phyloP scores from a whole-genome alignment of 2,797 vertebrate genomes.

The Furcifer pardalis region DNA sequence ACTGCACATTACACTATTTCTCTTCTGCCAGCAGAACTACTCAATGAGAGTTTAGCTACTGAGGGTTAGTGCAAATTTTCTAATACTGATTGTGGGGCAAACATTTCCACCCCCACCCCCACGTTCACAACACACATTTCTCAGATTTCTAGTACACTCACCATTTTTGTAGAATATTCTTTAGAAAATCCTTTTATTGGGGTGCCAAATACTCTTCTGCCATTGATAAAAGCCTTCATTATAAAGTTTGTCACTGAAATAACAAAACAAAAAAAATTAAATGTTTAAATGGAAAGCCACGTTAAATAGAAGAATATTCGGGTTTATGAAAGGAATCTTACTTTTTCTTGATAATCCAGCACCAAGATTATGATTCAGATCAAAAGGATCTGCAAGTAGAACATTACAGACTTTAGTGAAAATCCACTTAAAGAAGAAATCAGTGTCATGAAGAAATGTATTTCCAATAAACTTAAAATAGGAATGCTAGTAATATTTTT shows the following conservation, averaged over 20 bases:
- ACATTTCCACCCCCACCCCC: rapidly evolving
- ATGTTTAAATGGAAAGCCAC: conserved; percentile 10
- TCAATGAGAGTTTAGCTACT: too few species aligned
- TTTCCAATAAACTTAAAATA: background rate
- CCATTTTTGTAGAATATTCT: conserved; percentile 87
- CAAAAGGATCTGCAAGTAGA: conserved; percentile 88
- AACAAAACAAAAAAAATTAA: conserved; percentile 15
- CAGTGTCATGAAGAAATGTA: background rate
- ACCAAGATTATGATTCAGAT: conserved; percentile 95
- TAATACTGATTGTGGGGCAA: background rate
- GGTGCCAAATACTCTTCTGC: conserved; percentile 90
- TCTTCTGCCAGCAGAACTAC: too few species aligned
- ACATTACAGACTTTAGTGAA: conserved; percentile 18
- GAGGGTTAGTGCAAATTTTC: background rate
- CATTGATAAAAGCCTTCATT: conserved; percentile 98
- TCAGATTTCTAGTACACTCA: conserved; percentile 64
- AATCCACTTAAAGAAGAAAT: background rate
- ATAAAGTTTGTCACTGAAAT: conserved; percentile 96
- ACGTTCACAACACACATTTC: background rate
- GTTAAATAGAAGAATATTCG: background rate
- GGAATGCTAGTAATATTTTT: background rate
- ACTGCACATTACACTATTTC: too few species aligned
- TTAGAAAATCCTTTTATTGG: conserved; percentile 84
- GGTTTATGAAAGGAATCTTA: conserved; percentile 69
- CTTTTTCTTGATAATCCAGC: conserved; percentile 95